phyloP scores from a whole-genome alignment of 2,888 invertebrate genomes.

The Drosophila tanythrix region DNA sequence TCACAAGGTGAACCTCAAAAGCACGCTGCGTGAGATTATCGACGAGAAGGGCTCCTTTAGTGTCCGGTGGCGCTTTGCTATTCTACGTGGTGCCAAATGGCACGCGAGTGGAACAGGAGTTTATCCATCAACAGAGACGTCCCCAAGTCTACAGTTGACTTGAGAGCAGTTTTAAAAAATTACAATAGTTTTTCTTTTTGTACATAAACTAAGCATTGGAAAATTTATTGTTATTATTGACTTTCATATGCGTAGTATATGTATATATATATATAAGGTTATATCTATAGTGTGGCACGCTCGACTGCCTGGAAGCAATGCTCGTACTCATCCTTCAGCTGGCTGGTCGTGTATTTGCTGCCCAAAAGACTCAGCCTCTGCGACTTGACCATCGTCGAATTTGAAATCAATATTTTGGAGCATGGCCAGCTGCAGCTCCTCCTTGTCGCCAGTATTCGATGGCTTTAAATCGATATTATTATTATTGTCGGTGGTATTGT shows the following conservation, averaged over 20 bases:
- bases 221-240: conserved; percentile 40
- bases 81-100: conserved; percentile 83
- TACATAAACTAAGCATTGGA: conserved; percentile 61
- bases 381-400: conserved; percentile 75
- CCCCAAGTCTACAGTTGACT: conserved; percentile 72
- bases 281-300: conserved; percentile 65
- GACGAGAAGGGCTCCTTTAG: conserved; percentile 85
- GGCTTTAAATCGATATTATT: conserved; percentile 44
- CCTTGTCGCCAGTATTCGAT: conserved; percentile 37
- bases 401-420: conserved; percentile 83
- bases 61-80: conserved; percentile 82
- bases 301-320: conserved; percentile 77
- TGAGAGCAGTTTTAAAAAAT: conserved; percentile 1
- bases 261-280: conserved; percentile 36
- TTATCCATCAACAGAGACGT: conserved; percentile 75
- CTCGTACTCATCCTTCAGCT: conserved; percentile 65
- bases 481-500: conserved; percentile 63
- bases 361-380: conserved; percentile 7
- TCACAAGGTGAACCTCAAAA: conserved; percentile 86
- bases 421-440: conserved; percentile 80
- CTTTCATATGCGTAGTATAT: conserved; percentile 32
- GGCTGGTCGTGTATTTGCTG: conserved; percentile 15
- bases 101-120: conserved; percentile 80
- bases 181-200: conserved; percentile 17
- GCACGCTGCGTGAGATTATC: conserved; percentile 87